These are phyloP conservation scores for Balearica regulorum DNA, from an alignment of 2,797 vertebrate species.

Conservation along the genomic window DNA sequence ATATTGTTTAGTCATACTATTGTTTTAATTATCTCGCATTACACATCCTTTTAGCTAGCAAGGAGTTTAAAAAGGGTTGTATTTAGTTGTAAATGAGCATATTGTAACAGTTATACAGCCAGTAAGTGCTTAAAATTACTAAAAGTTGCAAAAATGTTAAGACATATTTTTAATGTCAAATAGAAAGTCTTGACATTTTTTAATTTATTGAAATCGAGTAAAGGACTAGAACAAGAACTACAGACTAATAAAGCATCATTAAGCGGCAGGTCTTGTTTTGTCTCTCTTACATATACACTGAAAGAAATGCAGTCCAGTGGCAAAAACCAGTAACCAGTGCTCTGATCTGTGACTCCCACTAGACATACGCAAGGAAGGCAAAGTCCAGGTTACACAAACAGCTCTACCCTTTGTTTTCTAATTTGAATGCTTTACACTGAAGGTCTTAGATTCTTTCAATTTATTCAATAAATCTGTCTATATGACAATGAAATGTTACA, in stretches of 20 bases:
- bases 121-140: neutral
- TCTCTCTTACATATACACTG: neutral
- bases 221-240: neutral
- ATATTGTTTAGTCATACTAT: neutral
- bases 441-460: neutral
- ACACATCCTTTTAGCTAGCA: neutral
- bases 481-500: neutral
- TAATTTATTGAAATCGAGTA: neutral
- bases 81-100: neutral
- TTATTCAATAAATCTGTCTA: neutral
- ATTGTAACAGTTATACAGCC: neutral
- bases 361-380: neutral
- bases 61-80: neutral
- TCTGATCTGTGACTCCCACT: neutral
- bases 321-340: neutral
- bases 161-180: neutral
- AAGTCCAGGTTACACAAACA: neutral
- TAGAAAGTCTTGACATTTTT: neutral
- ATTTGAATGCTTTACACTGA: neutral
- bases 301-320: neutral
- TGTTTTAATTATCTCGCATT: neutral
- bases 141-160: neutral
- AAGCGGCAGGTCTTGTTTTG: neutral
- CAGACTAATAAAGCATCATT: neutral
- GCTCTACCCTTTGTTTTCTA: neutral